Evolutionary conservation across 2,888 invertebrate genomes (phyloP).

Genomic region (Andrena fulva): DNA sequence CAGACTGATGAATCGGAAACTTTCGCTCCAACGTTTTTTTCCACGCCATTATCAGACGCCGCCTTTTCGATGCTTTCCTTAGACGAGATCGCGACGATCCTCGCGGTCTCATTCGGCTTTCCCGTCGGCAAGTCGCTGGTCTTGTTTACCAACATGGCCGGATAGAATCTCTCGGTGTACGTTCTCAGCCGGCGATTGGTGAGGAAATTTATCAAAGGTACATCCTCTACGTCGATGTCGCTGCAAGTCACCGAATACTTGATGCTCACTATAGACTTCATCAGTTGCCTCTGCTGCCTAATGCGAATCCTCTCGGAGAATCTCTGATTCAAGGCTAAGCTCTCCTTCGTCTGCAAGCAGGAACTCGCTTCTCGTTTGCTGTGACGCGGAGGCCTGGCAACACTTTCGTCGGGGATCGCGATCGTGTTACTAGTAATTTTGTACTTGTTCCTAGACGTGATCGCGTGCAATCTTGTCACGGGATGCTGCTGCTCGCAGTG

Average conservation of each 20-base stretch:
- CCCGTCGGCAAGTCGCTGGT: not conserved
- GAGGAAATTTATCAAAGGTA: conserved; percentile 47
- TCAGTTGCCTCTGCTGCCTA: not conserved
- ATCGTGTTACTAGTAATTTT: conserved; percentile 42
- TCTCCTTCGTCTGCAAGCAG: too few species aligned
- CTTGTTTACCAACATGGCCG: not conserved
- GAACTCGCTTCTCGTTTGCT: too few species aligned
- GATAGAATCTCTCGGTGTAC: not conserved
- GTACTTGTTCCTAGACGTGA: conserved; percentile 58
- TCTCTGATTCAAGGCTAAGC: not conserved
- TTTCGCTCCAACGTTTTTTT: conserved; percentile 7
- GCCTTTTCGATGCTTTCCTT: not conserved
- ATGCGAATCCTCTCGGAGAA: not conserved
- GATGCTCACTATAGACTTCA: not conserved
- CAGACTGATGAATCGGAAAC: conserved; percentile 12
- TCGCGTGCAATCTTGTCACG: not conserved
- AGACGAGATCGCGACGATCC: conserved; percentile 18
- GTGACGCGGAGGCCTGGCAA: too few species aligned
- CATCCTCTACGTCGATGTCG: conserved; percentile 29
- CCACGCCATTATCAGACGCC: not conserved
- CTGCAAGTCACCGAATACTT: conserved; percentile 24
- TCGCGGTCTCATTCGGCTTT: not conserved
- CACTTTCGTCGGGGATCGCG: not conserved
- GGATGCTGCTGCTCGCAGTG: conserved; percentile 73
- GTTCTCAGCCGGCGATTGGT: conserved; percentile 13